Conservation (phyloP, 1,140 invertebrate genomes). For the Diuraphis noxia region DNA sequence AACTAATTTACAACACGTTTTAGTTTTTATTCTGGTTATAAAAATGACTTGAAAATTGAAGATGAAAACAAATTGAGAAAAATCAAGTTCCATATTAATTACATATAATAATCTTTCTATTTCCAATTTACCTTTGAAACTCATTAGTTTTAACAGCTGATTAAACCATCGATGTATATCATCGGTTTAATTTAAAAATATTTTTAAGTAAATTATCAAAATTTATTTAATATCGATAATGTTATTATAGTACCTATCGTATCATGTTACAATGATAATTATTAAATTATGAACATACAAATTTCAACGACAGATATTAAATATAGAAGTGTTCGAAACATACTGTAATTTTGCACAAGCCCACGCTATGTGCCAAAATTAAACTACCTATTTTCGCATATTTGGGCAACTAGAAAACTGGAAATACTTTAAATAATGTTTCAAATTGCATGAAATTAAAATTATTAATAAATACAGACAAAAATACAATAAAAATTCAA, state of each 20-base stretch:
- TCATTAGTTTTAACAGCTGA: neutral
- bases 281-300: neutral
- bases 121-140: neutral
- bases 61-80: neutral
- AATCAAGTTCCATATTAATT: neutral
- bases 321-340: slow-evolving; percentile 27
- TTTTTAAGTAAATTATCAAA: neutral
- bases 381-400: slow-evolving; percentile 33
- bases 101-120: neutral
- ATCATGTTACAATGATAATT: neutral
- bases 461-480: neutral
- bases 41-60: neutral
- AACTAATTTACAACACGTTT: neutral
- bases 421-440: neutral
- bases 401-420: neutral
- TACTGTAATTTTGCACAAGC: slow-evolving; percentile 9
- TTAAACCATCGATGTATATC: neutral
- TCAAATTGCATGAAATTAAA: neutral
- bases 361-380: slow-evolving; percentile 47
- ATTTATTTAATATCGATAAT: neutral
- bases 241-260: neutral
- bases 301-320: slow-evolving; percentile 40
- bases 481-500: neutral
- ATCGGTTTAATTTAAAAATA: neutral
- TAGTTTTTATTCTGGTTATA: neutral